Evolutionary conservation across 2,797 vertebrate species (phyloP), one percentile per base, ranked within the genome.

Genomic region (Coregonus sp.): DNA sequence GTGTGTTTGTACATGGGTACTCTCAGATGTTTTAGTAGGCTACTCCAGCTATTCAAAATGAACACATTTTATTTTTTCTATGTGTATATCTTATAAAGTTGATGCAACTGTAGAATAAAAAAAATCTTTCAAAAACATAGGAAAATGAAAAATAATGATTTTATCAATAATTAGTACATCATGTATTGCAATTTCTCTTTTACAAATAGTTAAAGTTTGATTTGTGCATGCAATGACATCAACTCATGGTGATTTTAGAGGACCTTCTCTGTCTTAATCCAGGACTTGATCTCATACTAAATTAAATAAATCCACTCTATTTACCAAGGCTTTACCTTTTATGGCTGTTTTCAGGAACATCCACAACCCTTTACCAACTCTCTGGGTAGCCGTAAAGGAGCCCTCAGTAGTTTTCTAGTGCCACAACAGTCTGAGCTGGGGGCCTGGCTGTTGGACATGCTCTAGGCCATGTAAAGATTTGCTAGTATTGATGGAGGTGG

Each of bases 401-500:
- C 20, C 20, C 59, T 67, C 65, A 67, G 65, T 9, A 35, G 71
- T 16, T 56, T 11, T 18, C 29, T 54, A 31, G 6, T 72, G 25
- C 33, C 72, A n/a, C 54, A 59, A 70, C 67, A 70, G 18, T 5
- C 25, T 77, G 78, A 52, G 80, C 56, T 33, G 75, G 81, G 74
- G 70, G 71, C 81, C 80, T 3, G 65, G 65, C 40, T 31, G 33
- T 37, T 67, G 18, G 14, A 11, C 20, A 33, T 16, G 66, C 50
- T 84, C 50, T 54, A 79, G 7, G 72, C 75, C 76, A 78, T 78
- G 79, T 81, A 83, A 78, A 78, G 74, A 84, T 80, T 87, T 84
- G 80, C 80, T 86, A 86, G 85, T 81, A 86, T 81, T 75, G 80
- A 52, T 20, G n/a, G 16, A 47, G 37, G 37, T 31, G 37, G 37